A percentile compares a stretch with the other conserved stretches of the same genome.
Conservation (phyloP, 2,113 vertebrate species). For the Gymnorhina tibicen region DNA sequence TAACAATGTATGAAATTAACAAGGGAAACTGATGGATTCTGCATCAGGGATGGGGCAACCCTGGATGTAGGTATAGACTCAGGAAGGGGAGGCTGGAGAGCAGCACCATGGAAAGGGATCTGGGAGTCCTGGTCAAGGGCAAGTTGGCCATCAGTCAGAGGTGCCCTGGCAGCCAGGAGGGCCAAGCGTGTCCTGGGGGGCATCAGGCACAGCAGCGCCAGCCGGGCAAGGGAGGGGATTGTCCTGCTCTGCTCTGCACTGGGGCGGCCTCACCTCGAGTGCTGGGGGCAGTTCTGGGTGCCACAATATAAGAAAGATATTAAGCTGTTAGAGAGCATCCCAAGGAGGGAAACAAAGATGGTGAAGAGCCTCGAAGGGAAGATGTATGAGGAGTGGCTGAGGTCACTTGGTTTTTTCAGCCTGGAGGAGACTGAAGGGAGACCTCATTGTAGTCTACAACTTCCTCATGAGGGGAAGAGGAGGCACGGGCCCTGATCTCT, state of each 20-base stretch:
- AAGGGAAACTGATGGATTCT: neutral
- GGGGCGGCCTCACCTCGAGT: rapidly evolving
- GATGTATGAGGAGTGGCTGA: neutral
- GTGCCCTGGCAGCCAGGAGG: neutral
- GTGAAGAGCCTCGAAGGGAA: neutral
- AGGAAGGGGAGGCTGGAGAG: neutral
- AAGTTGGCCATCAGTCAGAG: rapidly evolving
- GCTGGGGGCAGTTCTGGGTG: neutral
- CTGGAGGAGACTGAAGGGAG: neutral
- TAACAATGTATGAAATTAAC: neutral
- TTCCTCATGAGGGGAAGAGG: neutral
- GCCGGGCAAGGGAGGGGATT: neutral
- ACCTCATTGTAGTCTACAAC: rapidly evolving
- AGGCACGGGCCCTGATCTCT: neutral
- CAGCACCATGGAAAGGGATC: rapidly evolving
- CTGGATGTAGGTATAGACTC: neutral
- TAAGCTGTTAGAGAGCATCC: rapidly evolving
- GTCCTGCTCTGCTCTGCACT: neutral
- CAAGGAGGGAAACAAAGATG: neutral
- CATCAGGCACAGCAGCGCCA: neutral
- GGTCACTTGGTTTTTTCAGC: neutral
- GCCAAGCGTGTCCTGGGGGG: rapidly evolving
- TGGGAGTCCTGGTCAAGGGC: rapidly evolving
- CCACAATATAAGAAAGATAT: neutral
- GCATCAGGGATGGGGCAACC: rapidly evolving